Evolutionary conservation across 2,113 vertebrate genomes (phyloP).

Genomic region (Ancistrus triradiatus): DNA sequence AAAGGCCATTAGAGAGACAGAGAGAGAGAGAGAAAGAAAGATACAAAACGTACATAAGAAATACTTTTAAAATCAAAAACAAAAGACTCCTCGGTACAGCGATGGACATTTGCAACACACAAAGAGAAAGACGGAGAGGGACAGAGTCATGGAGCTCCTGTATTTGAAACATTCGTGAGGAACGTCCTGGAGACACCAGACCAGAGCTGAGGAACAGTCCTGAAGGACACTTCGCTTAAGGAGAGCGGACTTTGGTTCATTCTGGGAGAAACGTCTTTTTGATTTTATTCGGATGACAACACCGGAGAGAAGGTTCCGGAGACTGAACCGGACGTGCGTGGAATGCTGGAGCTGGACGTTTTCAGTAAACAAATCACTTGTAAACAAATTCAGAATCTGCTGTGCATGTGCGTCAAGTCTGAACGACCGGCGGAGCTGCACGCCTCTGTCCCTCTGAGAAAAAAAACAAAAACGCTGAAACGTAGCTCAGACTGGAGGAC

Average conservation of each 20-base stretch:
- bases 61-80: constrained; percentile 60
- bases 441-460: constrained; percentile 54
- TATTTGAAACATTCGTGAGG: constrained; percentile 17
- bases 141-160: constrained; percentile 58
- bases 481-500: constrained; percentile 33
- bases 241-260: constrained; percentile 30
- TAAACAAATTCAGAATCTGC: constrained; percentile 36
- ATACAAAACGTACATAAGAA: constrained; percentile 55
- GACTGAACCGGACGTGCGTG: background rate
- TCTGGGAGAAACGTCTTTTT: background rate
- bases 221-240: constrained; percentile 25
- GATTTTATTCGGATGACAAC: no score
- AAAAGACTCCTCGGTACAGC: constrained; percentile 65
- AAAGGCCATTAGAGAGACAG: constrained; percentile 69
- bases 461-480: no score
- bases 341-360: constrained; percentile 41
- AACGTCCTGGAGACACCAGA: constrained; percentile 18
- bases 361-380: constrained; percentile 39
- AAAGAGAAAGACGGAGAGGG: constrained; percentile 42
- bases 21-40: no score
- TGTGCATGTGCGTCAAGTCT: constrained; percentile 16
- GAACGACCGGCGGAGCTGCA: constrained; percentile 46
- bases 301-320: background rate
- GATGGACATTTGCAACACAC: constrained; percentile 55
- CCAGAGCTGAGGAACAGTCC: constrained; percentile 23